These are phyloP conservation scores for Caenorhabditis sp. DNA, from an alignment of 2,888 invertebrate species.

Conservation along the genomic window DNA sequence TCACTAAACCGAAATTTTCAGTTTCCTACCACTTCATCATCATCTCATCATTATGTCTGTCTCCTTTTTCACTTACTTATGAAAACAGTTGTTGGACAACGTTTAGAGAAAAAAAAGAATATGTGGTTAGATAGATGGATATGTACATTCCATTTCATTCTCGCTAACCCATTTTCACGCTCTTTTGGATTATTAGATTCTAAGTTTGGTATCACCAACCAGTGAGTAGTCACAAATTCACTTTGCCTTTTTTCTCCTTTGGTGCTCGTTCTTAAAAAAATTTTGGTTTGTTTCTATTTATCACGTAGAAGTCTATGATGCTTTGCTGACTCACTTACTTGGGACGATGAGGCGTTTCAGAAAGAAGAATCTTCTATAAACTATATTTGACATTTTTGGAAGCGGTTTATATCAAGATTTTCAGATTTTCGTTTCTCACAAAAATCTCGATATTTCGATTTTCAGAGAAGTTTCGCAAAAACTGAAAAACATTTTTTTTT, in stretches of 20 bases:
- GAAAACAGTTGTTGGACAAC: no score
- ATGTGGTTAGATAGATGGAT: not conserved
- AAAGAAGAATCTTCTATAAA: no score
- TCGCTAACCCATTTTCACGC: not conserved
- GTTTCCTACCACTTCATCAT: conserved; percentile 1
- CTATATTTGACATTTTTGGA: no score
- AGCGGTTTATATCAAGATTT: no score
- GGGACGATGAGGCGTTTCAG: no score
- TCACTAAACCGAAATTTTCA: not conserved
- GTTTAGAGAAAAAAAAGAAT: not conserved
- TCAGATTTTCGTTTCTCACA: no score
- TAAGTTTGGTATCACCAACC: not conserved
- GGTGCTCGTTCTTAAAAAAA: not conserved
- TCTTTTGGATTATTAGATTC: not conserved
- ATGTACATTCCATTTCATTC: not conserved
- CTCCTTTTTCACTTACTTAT: not conserved
- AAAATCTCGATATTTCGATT: no score
- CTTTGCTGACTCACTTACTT: no score
- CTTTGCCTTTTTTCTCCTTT: not conserved
- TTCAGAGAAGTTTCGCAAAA: no score
- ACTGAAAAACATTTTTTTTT: no score
- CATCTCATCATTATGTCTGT: not conserved
- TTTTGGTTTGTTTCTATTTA: not conserved
- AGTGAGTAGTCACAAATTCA: not conserved
- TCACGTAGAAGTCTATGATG: no score